Evolutionary conservation across 2,888 invertebrate genomes (phyloP).

Genomic region (Plagodis dolabraria): DNA sequence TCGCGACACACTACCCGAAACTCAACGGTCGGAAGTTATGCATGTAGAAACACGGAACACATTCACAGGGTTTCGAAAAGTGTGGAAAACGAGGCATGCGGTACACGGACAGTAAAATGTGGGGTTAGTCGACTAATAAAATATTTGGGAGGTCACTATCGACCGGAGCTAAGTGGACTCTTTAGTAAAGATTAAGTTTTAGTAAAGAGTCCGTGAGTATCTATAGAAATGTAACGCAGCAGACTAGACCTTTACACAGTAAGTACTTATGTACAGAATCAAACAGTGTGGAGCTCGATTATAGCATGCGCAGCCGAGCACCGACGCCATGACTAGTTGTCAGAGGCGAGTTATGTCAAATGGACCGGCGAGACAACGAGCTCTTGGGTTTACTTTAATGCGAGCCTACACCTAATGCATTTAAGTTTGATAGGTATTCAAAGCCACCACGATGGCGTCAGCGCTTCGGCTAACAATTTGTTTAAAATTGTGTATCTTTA

Average conservation of each 20-base stretch:
- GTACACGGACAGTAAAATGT: conserved; percentile 59
- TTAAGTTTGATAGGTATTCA: background rate
- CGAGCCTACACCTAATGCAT: conserved; percentile 11
- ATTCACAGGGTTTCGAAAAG: conserved; percentile 67
- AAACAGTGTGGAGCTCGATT: conserved; percentile 56
- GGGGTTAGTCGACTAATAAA: conserved; percentile 60
- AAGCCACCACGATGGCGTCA: conserved; percentile 34
- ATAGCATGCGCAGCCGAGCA: conserved; percentile 59
- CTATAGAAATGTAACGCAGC: conserved; percentile 26
- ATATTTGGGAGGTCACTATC: conserved; percentile 71
- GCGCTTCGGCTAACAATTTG: conserved; percentile 37
- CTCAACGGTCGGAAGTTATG: conserved; percentile 45
- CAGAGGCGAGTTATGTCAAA: background rate
- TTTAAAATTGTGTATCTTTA: conserved; percentile 43
- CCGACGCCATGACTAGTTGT: conserved; percentile 40
- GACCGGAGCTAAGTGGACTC: conserved; percentile 43
- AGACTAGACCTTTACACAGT: conserved; percentile 45
- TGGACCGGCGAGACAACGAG: background rate
- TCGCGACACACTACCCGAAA: conserved; percentile 50
- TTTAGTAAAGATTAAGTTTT: conserved; percentile 16
- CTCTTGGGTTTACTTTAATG: conserved; percentile 1
- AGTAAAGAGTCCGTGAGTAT: conserved; percentile 27
- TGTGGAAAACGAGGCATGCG: conserved; percentile 70
- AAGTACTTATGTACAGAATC: conserved; percentile 60
- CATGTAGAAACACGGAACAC: conserved; percentile 70